Conservation (phyloP, 2,113 vertebrate species). For the Cromileptes altivelis region DNA sequence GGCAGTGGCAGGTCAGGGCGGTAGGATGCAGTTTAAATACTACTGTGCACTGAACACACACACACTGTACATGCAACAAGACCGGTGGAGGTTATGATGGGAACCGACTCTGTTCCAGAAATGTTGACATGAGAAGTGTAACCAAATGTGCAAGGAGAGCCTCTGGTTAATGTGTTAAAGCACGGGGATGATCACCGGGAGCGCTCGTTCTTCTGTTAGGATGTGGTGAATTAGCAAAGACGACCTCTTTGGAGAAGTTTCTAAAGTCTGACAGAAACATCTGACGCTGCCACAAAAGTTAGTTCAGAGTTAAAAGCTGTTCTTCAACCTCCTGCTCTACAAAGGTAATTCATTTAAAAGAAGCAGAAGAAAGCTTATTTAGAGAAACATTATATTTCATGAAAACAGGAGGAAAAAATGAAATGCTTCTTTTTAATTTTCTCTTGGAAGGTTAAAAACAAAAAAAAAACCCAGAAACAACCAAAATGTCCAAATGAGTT, state of each 20-base stretch:
- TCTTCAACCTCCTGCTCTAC: too few relatives aligned
- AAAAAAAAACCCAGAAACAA: slow-evolving; percentile 35
- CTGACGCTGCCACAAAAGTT: neutral
- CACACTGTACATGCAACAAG: slow-evolving; percentile 49
- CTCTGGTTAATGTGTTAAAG: slow-evolving; percentile 20
- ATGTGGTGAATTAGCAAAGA: neutral
- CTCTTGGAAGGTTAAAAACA: neutral
- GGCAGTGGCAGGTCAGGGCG: slow-evolving; percentile 30
- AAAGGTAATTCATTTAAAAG: neutral
- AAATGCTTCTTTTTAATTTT: neutral
- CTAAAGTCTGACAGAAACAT: too few relatives aligned
- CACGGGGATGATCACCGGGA: neutral
- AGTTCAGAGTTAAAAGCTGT: too few relatives aligned
- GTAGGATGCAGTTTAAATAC: slow-evolving; percentile 34
- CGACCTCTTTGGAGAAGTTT: too few relatives aligned
- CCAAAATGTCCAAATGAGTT: slow-evolving; percentile 62
- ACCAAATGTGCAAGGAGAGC: slow-evolving; percentile 35
- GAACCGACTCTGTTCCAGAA: neutral
- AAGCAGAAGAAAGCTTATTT: neutral
- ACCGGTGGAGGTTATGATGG: slow-evolving; percentile 2
- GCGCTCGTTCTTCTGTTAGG: neutral
- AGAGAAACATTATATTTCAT: neutral
- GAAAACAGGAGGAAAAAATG: neutral
- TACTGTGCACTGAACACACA: slow-evolving; percentile 30
- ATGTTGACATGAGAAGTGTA: slow-evolving; percentile 28